Evolutionary conservation across 2,113 vertebrate genomes (phyloP), one percentile per base, ranked within the genome.

Genomic region (Chaenocephalus aceratus): DNA sequence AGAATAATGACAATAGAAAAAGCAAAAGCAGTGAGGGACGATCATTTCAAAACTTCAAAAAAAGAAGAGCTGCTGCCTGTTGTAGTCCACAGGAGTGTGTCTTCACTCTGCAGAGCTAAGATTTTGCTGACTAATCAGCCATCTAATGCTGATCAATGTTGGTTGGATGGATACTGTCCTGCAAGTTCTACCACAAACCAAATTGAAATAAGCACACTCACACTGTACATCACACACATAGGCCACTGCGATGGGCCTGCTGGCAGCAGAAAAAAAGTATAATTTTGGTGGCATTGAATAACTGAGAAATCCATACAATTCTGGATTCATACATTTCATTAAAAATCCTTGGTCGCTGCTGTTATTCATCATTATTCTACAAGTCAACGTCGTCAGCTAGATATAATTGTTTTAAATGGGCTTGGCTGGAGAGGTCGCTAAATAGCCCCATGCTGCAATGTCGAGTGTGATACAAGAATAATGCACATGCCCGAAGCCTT

Each of bases 91-190:
- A n/a, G 30, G 13, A 36, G 45, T 53, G 34, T 61, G 30, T 80
- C 64, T 65, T 71, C 54, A 62, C 46, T 56, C 63, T 91, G 93
- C 95, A 82, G 94, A 89, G 93, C 94, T 93, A 94, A 95, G 94
- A 93, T 89, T 89, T 88, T 93, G 93, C 94, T 97, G 96, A 97
- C 94, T 95, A 95, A 96, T 97, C 95, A 95, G 92, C 95, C 94
- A 54, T 74, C 92, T 94, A 93, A 95, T 94, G 94, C 95, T 95
- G 95, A 97, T 96, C 94, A 91, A 97, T 97, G 96, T 88, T 93
- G 94, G 93, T 94, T 93, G 94, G 95, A 94, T 94, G 93, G 96
- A 95, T 92, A 92, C 94, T 93, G 95, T 92, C 95, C 94, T 94
- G 93, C 83, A 94, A 94, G 93, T 94, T 95, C 54, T 15, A n/a